Conservation (phyloP, 2,797 vertebrate genomes). For the Morelia viridis region DNA sequence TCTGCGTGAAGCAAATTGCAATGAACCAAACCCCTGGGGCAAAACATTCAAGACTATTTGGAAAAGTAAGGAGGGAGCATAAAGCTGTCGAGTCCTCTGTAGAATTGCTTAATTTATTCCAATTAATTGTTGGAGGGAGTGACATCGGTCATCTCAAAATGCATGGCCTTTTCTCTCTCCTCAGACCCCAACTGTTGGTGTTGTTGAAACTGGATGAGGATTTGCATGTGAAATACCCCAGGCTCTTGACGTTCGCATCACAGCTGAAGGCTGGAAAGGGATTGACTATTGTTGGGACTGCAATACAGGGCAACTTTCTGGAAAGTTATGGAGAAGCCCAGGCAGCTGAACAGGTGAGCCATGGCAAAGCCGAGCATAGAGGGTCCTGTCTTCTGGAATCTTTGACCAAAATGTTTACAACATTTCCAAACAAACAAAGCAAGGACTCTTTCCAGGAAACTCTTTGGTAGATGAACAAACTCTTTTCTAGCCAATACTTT, state of each 20-base stretch:
- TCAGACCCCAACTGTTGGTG: conserved; percentile 92
- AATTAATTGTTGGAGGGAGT: neutral
- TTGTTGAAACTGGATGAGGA: conserved; percentile 95
- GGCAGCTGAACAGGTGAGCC: conserved; percentile 90
- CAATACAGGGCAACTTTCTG: conserved; percentile 94
- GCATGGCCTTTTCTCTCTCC: neutral
- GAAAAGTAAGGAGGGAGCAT: neutral
- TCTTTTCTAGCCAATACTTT: neutral
- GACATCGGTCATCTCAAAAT: neutral
- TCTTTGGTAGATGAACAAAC: neutral
- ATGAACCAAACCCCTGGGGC: neutral
- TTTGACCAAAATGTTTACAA: neutral
- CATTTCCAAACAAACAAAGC: neutral
- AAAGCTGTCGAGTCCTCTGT: conserved; percentile 24
- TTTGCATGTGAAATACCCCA: conserved; percentile 94
- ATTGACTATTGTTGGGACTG: conserved; percentile 93
- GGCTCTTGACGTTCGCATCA: conserved; percentile 93
- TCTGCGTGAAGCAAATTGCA: neutral
- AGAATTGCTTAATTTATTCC: conserved; percentile 2
- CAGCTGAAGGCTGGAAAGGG: conserved; percentile 98
- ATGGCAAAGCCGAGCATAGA: too few relatives aligned
- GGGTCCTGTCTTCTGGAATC: neutral
- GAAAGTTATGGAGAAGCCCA: conserved; percentile 94
- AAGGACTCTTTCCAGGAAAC: neutral
- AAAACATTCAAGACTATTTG: neutral